Base-by-base conservation (phyloP, 2,888 invertebrate genomes). In the Diabrotica balteata region DNA sequence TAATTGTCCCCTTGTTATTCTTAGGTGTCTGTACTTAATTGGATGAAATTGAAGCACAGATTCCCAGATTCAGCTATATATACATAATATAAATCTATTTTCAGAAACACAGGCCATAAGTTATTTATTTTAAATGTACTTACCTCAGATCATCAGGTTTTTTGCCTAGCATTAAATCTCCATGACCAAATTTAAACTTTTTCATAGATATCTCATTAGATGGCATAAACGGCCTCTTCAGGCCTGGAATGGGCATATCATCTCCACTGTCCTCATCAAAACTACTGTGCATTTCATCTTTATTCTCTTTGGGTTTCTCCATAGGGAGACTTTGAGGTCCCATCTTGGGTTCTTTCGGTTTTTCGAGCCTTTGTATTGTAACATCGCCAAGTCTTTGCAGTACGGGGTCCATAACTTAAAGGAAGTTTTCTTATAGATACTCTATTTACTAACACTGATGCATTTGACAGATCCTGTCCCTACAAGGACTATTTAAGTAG, bases 361-460 rank as follows among this genome's bases (percentile, higher is more conserved):
- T 82, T 68, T 82, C 82, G 63, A 83, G 79, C 70, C 87, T 83
- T 79, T 88, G 88, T 76, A 89, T 88, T 53, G 87, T 88, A 77
- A 88, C 88, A 85, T 88, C 88, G 76, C 88, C 88, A 71, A 88
- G 86, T 76, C 86, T 83, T 74, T 87, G 87, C 68, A 88, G 80
- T 77, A 87, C 86, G 71, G 86, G 86, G 80, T 88, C 87, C 85
- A 88, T 86, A 69, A 76, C 75, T 58, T 66, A 78, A 78, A 51
- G 46, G 44, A 32, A 58, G 45, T 52, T 8, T 8, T 45, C 11
- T 43, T 17, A 4, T 45, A 43, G 43, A 45, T 57, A 45, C 44
- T 57, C 32, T 44, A 44, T 57, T 42, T 45, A 11, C 55, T 45
- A 57, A 32, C 11, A 57, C 11, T 17, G 11, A 44, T n/a, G 17